Percentiles rank a stretch among this genome's conserved stretches.
phyloP scores from a whole-genome alignment of 2,797 vertebrate genomes.

The Diglossa cyanea region DNA sequence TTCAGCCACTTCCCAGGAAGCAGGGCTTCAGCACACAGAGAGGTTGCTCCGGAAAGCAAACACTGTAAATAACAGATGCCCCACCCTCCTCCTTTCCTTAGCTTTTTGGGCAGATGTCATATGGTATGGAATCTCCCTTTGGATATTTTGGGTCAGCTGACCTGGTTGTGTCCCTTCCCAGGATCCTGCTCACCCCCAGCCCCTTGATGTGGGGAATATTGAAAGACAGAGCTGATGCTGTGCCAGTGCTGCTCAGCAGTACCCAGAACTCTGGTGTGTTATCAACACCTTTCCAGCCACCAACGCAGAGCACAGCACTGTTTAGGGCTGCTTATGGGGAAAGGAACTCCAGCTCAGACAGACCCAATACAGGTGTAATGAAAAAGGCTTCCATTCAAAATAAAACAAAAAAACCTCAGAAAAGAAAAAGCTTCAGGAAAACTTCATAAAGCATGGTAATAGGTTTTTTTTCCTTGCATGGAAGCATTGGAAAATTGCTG shows the following conservation, averaged over 20 bases:
- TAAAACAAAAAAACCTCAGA: not conserved
- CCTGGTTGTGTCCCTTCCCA: too few relatives aligned
- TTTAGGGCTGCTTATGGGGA: not conserved
- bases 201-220: not conserved
- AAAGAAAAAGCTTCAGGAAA: not conserved
- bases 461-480: not conserved
- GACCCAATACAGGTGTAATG: not conserved
- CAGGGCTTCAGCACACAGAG: too few relatives aligned
- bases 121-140: rapidly evolving
- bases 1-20: not conserved
- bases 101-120: not conserved
- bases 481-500: not conserved
- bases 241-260: not conserved
- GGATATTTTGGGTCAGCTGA: not conserved
- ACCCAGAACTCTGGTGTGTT: not conserved
- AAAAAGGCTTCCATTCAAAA: not conserved
- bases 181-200: rapidly evolving
- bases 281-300: not conserved
- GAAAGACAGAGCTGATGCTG: not conserved
- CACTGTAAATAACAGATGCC: rapidly evolving
- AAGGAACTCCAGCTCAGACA: not conserved
- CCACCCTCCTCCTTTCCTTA: not conserved
- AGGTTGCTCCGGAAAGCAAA: not conserved
- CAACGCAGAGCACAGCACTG: not conserved
- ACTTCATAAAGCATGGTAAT: not conserved